Conservation (phyloP, 2,113 vertebrate species). For the Poicephalus gulielmi region DNA sequence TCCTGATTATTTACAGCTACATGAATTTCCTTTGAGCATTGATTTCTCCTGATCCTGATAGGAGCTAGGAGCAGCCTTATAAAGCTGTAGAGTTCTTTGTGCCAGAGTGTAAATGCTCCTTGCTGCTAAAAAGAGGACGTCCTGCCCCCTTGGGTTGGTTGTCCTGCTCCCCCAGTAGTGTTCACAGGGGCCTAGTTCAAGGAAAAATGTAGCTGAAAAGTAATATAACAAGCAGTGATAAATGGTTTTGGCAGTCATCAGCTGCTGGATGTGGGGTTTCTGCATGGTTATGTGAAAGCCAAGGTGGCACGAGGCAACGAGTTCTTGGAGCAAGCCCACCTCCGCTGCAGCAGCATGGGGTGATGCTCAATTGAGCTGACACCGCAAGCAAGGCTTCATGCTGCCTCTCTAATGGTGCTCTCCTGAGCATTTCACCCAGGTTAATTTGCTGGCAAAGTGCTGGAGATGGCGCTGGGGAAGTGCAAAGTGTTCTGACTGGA, state of each 20-base stretch:
- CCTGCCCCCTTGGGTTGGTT: not conserved
- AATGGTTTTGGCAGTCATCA: not conserved
- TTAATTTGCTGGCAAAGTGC: not conserved
- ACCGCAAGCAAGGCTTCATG: not conserved
- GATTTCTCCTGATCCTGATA: not conserved
- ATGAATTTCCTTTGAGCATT: not conserved
- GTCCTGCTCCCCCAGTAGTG: not conserved
- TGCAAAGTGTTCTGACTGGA: not conserved
- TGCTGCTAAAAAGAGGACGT: not conserved
- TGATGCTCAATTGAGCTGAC: not conserved
- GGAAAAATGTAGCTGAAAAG: not conserved
- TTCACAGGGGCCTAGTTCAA: not conserved
- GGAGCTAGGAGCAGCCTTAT: not conserved
- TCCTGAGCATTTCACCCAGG: not conserved
- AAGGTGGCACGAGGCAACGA: not conserved
- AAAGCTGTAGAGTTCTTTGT: not conserved
- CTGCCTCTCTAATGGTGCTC: not conserved
- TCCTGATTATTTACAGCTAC: slow-evolving; percentile 50
- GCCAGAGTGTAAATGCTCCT: not conserved
- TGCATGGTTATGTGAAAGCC: not conserved
- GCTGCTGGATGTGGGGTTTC: not conserved
- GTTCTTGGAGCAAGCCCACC: not conserved
- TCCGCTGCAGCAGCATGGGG: rapidly evolving
- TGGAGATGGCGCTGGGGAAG: not conserved
- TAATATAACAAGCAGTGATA: not conserved